Evolutionary conservation across 2,888 invertebrate species (phyloP), one percentile per base, ranked within the genome.

Genomic region (Ochropacha duplaris): DNA sequence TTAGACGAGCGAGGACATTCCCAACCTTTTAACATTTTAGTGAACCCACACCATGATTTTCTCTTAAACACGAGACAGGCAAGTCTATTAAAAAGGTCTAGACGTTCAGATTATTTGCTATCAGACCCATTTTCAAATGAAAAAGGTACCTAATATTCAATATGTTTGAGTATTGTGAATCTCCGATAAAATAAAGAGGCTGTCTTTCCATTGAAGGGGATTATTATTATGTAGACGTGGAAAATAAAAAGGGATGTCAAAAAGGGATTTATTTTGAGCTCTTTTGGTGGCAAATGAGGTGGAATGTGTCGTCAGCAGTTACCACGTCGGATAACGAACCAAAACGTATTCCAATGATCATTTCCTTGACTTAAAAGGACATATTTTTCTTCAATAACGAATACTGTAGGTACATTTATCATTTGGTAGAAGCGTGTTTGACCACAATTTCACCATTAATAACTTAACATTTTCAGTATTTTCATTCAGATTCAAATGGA

Each of bases 221-320:
- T 66, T 69, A 65, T 69, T 79, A 79, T 76, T 74, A 76, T 67
- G 70, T 60, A 78, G 71, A 74, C 70, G 74, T 72, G 69, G 71
- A 73, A 77, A 79, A 79, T 79, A 79, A 80, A 83, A 76, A 74
- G 67, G 74, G 75, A 79, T 76, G 80, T 78, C 79, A 73, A 77
- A 78, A 77, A 79, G 80, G 81, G 83, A 84, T 84, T 83, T 81
- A 73, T 74, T 71, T 71, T 69, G 74, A 79, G 79, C 76, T 77
- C 79, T 79, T 80, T 81, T 75, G 71, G 66, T 67, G 71, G 71
- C 71, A 84, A 87, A 87, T 88, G 87, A 84, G 78, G 80, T 74
- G 79, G 79, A 79, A 83, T 73, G 63, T 78, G 79, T 81, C 74
- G 80, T 78, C 78, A 78, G 79, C 78, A 52, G 28, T 52, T 52